Evolutionary conservation across 1,140 invertebrate genomes (phyloP).

Genomic region (honey bee (Apis mellifera)): DNA sequence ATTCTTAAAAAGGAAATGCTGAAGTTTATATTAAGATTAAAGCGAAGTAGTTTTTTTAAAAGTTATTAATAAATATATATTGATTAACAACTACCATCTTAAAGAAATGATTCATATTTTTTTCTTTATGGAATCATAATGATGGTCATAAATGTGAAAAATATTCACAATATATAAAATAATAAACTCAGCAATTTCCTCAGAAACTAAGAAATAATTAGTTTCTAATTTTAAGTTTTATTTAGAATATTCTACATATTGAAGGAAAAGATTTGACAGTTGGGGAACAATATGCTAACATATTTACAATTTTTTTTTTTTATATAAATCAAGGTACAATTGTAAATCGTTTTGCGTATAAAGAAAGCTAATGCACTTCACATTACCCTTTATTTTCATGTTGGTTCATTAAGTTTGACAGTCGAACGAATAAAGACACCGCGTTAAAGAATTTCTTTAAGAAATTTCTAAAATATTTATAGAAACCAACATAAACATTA

Average conservation of each 20-base stretch:
- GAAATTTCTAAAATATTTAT: slow-evolving; percentile 1
- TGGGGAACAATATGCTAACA: slow-evolving; percentile 57
- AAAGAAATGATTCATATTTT: background rate
- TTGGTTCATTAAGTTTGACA: slow-evolving; percentile 27
- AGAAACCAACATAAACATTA: slow-evolving; percentile 14
- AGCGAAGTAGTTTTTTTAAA: slow-evolving; percentile 12
- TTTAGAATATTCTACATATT: slow-evolving; percentile 29
- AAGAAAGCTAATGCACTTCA: slow-evolving; percentile 49
- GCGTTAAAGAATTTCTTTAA: background rate
- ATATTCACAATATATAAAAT: slow-evolving; percentile 27
- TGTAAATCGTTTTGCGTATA: slow-evolving; percentile 43
- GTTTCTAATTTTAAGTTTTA: slow-evolving; percentile 39
- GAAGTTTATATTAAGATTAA: slow-evolving; percentile 19
- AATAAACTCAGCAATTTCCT: slow-evolving; percentile 42
- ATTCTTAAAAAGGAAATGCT: slow-evolving; percentile 51
- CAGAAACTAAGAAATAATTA: slow-evolving; percentile 18
- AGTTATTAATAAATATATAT: slow-evolving; percentile 36
- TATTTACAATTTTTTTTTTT: slow-evolving; percentile 59
- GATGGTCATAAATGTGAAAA: slow-evolving; percentile 5
- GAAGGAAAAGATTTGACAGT: slow-evolving; percentile 50
- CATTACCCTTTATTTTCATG: slow-evolving; percentile 12
- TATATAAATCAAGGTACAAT: slow-evolving; percentile 61
- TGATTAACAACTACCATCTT: slow-evolving; percentile 21
- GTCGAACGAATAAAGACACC: slow-evolving; percentile 17
- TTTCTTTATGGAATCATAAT: background rate